phyloP scores from a whole-genome alignment of 1,140 invertebrate genomes.

The Cyclargus thomasi region DNA sequence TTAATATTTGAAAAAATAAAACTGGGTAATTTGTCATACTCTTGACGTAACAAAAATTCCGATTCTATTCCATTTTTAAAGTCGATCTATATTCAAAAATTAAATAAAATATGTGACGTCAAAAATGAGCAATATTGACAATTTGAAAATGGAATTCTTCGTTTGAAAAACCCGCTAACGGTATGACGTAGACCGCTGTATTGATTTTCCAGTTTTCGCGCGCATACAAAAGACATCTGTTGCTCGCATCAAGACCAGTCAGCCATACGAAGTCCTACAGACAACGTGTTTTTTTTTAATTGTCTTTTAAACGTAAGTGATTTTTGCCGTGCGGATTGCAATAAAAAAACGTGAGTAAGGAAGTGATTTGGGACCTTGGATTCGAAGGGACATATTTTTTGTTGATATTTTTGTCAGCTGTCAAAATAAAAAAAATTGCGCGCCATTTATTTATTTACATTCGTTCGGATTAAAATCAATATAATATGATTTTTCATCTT shows the following conservation, averaged over 20 bases:
- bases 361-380: slow-evolving; percentile 22
- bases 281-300: slow-evolving; percentile 34
- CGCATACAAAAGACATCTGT: slow-evolving; percentile 63
- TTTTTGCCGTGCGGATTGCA: slow-evolving; percentile 26
- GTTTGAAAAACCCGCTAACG: slow-evolving; percentile 30
- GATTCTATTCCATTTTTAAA: background rate
- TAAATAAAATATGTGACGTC: background rate
- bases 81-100: no score
- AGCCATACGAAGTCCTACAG: slow-evolving; percentile 46
- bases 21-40: no score
- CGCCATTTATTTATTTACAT: background rate
- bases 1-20: no score
- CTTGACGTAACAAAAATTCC: background rate
- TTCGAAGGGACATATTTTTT: background rate
- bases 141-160: slow-evolving; percentile 28
- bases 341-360: slow-evolving; percentile 10
- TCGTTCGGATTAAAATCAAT: no score
- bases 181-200: slow-evolving; percentile 33
- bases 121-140: background rate
- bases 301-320: slow-evolving; percentile 28
- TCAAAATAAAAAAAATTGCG: background rate
- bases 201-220: slow-evolving; percentile 57
- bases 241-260: slow-evolving; percentile 44
- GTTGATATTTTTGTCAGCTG: background rate
- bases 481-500: no score